Evolutionary conservation across 2,113 vertebrate species (phyloP).

Genomic region (Campylomormyrus numenius): DNA sequence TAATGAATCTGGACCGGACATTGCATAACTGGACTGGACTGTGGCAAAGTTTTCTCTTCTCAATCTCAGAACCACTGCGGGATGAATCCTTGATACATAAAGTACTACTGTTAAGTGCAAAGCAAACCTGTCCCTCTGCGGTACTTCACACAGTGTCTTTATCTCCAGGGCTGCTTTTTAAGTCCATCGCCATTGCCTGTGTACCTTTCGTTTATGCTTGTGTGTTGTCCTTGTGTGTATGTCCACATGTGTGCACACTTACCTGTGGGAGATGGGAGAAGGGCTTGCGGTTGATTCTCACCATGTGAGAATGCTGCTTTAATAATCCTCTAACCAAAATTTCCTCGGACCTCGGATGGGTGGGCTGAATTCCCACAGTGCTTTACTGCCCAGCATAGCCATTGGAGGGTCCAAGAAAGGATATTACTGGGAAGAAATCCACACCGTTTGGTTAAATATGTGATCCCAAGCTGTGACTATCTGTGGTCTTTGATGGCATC

Average conservation of each 20-base stretch:
- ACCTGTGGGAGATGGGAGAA: not conserved
- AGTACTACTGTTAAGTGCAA: constrained; percentile 47
- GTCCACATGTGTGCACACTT: not conserved
- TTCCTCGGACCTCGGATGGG: not conserved
- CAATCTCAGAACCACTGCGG: constrained; percentile 69
- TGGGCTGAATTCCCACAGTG: not conserved
- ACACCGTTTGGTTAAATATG: not conserved
- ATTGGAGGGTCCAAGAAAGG: not conserved
- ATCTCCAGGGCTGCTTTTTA: constrained; percentile 29
- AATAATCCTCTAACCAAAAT: not conserved
- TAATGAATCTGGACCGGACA: constrained; percentile 29
- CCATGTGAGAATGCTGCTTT: not conserved
- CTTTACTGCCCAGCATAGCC: not conserved
- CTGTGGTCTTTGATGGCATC: not conserved
- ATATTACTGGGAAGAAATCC: not conserved
- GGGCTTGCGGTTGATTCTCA: not conserved
- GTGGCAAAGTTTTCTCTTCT: constrained; percentile 69
- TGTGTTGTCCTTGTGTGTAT: not conserved
- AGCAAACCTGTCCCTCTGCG: constrained; percentile 50
- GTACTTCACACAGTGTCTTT: constrained; percentile 46
- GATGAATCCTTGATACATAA: constrained; percentile 65
- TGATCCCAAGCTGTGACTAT: not conserved
- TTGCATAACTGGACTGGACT: constrained; percentile 52
- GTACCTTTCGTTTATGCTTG: constrained; percentile 17
- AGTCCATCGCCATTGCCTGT: constrained; percentile 37